Evolutionary conservation across 2,888 invertebrate genomes (phyloP).

Genomic region (Nomada goodeniana): DNA sequence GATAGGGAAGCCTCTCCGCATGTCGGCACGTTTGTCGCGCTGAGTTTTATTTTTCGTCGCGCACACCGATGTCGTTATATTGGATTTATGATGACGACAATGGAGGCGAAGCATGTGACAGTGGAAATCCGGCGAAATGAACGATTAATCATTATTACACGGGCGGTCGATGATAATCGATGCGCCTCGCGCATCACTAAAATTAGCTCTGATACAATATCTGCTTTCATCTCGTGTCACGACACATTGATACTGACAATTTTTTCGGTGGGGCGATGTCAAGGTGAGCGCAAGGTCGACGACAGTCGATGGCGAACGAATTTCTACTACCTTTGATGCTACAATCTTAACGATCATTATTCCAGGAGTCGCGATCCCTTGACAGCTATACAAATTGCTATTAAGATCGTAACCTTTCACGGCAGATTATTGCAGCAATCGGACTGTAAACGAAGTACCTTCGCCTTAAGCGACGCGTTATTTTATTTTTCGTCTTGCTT

Average conservation of each 20-base stretch:
- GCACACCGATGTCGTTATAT: neutral
- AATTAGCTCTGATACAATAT: constrained; percentile 16
- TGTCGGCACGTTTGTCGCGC: no score
- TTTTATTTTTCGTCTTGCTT: neutral
- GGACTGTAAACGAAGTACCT: neutral
- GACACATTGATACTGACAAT: neutral
- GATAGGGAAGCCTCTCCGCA: no score
- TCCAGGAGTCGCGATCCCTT: neutral
- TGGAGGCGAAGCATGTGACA: neutral
- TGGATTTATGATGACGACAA: neutral
- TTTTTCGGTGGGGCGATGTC: neutral
- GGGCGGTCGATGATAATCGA: neutral
- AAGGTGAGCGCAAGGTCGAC: constrained; percentile 2
- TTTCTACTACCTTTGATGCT: no score
- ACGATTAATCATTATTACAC: neutral
- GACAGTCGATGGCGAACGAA: no score
- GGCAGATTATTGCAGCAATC: neutral
- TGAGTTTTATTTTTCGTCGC: neutral
- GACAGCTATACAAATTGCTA: no score
- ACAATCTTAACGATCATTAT: neutral
- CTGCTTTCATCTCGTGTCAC: neutral
- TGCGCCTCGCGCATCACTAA: neutral
- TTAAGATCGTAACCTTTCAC: no score
- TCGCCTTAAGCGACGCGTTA: neutral
- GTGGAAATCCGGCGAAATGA: neutral